A percentile compares a stretch with the other conserved stretches of the same genome.
Conservation (phyloP, 2,113 vertebrate species). For the Phrynosoma platyrhinos region DNA sequence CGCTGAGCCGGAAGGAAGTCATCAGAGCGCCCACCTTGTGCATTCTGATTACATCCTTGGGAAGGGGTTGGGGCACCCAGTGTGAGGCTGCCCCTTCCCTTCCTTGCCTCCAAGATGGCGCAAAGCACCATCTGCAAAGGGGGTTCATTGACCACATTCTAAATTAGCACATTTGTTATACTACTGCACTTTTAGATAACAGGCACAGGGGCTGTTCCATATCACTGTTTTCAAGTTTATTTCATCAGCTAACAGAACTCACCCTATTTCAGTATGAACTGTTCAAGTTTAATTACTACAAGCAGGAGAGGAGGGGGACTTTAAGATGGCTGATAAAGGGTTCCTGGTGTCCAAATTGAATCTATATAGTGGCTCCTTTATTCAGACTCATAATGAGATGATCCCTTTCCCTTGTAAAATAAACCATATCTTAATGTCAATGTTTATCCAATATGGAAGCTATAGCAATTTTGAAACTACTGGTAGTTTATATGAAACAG, state of each 20-base stretch:
- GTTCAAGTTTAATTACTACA: slow-evolving; percentile 44
- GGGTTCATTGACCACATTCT: background rate
- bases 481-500: slow-evolving; percentile 39
- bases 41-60: too few species aligned
- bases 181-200: background rate
- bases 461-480: slow-evolving; percentile 56
- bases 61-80: too few species aligned
- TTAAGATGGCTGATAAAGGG: slow-evolving; percentile 37
- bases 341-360: slow-evolving; percentile 59
- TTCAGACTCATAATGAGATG: slow-evolving; percentile 49
- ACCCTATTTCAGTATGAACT: slow-evolving; percentile 18
- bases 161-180: background rate
- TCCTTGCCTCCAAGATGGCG: too few species aligned
- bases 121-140: too few species aligned
- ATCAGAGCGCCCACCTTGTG: too few species aligned
- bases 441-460: slow-evolving; percentile 75
- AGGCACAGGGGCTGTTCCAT: background rate
- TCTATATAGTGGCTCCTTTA: slow-evolving; percentile 64
- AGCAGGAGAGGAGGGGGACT: slow-evolving; percentile 44
- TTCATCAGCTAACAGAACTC: background rate
- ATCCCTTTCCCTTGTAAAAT: slow-evolving; percentile 55
- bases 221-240: background rate
- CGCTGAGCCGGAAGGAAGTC: too few species aligned
- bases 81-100: too few species aligned
- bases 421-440: slow-evolving; percentile 62